phyloP scores from a whole-genome alignment of 2,888 invertebrate species.

The Parnassius orleans region DNA sequence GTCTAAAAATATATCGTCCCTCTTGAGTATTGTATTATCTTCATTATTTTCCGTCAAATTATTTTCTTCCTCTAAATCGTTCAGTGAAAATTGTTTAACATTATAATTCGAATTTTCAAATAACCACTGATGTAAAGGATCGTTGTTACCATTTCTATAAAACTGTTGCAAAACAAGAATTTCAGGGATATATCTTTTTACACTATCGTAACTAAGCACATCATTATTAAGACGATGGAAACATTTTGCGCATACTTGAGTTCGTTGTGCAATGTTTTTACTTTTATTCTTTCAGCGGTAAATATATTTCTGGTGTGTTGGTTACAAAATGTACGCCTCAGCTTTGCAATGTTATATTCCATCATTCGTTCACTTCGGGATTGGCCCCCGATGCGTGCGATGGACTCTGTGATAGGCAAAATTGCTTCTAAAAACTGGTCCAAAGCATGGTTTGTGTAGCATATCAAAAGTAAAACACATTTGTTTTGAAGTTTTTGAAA shows the following conservation, averaged over 20 bases:
- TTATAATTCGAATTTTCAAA: constrained; percentile 42
- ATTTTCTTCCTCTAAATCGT: constrained; percentile 35
- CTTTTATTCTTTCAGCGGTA: constrained; percentile 38
- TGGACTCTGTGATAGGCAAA: constrained; percentile 74
- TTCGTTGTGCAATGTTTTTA: constrained; percentile 37
- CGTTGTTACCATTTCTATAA: constrained; percentile 40
- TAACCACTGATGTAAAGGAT: constrained; percentile 52
- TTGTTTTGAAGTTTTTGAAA: constrained; percentile 30
- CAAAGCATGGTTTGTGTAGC: constrained; percentile 92
- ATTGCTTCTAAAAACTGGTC: constrained; percentile 91
- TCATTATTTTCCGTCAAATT: background rate
- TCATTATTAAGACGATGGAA: constrained; percentile 49
- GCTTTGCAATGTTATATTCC: constrained; percentile 65
- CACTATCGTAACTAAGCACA: constrained; percentile 40
- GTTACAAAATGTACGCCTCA: constrained; percentile 35
- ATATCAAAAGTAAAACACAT: constrained; percentile 85
- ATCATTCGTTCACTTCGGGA: constrained; percentile 77
- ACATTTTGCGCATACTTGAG: constrained; percentile 42
- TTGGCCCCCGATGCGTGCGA: constrained; percentile 86
- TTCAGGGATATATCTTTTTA: constrained; percentile 36
- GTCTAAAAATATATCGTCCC: constrained; percentile 44
- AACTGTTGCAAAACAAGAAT: constrained; percentile 34
- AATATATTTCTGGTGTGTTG: constrained; percentile 34
- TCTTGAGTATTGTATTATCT: constrained; percentile 26
- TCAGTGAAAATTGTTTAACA: constrained; percentile 24